These are phyloP conservation scores for Drosophila acutilabella DNA, from an alignment of 2,888 invertebrate species.

Conservation along the genomic window DNA sequence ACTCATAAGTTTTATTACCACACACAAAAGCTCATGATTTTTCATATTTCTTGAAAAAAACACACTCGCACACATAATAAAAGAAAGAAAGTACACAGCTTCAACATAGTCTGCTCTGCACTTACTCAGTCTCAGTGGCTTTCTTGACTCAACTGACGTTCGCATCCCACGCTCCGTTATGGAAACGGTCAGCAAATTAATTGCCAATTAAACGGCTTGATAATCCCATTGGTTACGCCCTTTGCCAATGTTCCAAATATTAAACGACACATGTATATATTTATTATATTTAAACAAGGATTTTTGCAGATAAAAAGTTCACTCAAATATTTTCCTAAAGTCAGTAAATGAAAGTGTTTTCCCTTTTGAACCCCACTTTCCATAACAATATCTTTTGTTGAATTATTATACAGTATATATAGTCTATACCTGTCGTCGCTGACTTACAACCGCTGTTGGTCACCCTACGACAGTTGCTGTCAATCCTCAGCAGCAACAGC, in stretches of 20 bases:
- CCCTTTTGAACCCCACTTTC: neutral
- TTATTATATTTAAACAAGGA: too few relatives aligned
- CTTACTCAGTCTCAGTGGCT: constrained; percentile 11
- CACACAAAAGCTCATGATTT: constrained; percentile 69
- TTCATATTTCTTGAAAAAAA: constrained; percentile 55
- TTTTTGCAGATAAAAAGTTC: neutral
- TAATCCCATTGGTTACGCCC: constrained; percentile 64
- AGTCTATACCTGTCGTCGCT: neutral
- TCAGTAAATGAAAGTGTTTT: neutral
- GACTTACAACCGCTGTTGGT: neutral
- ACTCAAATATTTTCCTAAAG: neutral
- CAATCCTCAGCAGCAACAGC: constrained; percentile 40
- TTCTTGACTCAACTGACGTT: constrained; percentile 34
- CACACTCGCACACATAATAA: constrained; percentile 6
- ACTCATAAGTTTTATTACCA: constrained; percentile 77
- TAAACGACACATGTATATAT: neutral
- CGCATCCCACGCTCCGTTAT: constrained; percentile 59
- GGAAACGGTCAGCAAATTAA: constrained; percentile 61
- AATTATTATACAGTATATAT: neutral
- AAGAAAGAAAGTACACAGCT: constrained; percentile 44
- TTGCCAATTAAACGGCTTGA: constrained; percentile 69
- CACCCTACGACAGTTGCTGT: constrained; percentile 12
- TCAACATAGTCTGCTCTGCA: constrained; percentile 20
- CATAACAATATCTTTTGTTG: neutral
- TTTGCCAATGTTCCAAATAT: constrained; percentile 22